These are phyloP conservation scores for Gonatopus flavifemur DNA, from an alignment of 1,140 invertebrate genomes.

Conservation along the genomic window DNA sequence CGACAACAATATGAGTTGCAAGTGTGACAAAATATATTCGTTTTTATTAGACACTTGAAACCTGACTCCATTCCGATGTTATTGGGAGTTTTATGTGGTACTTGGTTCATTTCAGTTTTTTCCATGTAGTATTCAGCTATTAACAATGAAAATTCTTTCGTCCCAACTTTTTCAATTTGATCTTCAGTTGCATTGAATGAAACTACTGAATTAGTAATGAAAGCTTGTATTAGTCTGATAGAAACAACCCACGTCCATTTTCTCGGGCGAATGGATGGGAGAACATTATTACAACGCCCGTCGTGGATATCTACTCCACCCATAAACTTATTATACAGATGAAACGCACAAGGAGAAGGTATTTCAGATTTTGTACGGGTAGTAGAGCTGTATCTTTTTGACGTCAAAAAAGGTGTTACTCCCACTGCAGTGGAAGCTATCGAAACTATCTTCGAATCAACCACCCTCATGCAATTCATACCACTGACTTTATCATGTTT, in stretches of 20 bases:
- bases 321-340: background rate
- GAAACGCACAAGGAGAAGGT: slow-evolving; percentile 1
- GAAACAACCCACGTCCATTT: slow-evolving; percentile 2
- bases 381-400: background rate
- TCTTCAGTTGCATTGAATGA: background rate
- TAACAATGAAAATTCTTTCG: too few species aligned
- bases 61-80: background rate
- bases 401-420: background rate
- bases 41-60: background rate
- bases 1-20: background rate
- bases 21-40: background rate
- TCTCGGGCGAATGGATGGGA: slow-evolving; percentile 1
- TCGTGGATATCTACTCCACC: slow-evolving; percentile 6
- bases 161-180: background rate
- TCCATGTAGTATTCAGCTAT: too few species aligned
- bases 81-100: background rate
- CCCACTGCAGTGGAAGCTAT: slow-evolving; percentile 4
- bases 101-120: too few species aligned
- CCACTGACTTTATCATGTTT: slow-evolving; percentile 8
- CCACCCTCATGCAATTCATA: background rate
- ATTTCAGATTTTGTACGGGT: slow-evolving; percentile 1
- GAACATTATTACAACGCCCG: slow-evolving; percentile 3
- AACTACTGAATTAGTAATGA: background rate
- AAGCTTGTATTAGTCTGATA: slow-evolving; percentile 1
- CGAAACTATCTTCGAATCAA: slow-evolving; percentile 3